A percentile compares a stretch with the other conserved stretches of the same genome.
Conservation (phyloP, 2,113 vertebrate genomes). For the Eulemur rufifrons region DNA sequence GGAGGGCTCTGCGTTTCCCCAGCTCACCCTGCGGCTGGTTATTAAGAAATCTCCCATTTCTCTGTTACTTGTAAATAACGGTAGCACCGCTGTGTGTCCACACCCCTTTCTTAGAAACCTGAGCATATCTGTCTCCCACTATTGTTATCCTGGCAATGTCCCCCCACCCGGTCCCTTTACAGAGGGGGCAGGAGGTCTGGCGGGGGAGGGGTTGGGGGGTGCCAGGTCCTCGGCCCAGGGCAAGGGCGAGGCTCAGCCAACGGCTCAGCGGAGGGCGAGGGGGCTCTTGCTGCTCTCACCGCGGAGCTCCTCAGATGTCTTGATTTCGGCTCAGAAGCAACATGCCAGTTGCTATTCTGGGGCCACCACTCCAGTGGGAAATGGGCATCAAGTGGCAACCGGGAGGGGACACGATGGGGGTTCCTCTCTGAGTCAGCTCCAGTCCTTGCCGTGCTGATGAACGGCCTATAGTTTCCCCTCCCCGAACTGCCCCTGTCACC, state of each 20-base stretch:
- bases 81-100: no score
- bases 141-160: neutral
- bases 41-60: neutral
- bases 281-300: neutral
- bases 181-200: neutral
- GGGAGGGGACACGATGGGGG: neutral
- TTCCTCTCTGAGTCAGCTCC: constrained; percentile 4
- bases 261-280: neutral
- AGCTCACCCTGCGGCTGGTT: neutral
- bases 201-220: neutral
- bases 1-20: neutral
- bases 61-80: neutral
- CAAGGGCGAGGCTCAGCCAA: no score
- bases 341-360: constrained; percentile 40
- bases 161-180: neutral
- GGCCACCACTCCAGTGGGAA: neutral
- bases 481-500: neutral
- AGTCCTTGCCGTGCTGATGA: neutral
- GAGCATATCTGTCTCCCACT: neutral
- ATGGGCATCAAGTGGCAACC: neutral
- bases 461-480: neutral
- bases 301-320: neutral
- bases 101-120: neutral
- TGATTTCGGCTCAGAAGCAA: neutral
- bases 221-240: neutral